Percentiles rank a stretch among this genome's conserved stretches.
phyloP scores from a whole-genome alignment of 2,888 invertebrate genomes.

The Folsomia manolachei region DNA sequence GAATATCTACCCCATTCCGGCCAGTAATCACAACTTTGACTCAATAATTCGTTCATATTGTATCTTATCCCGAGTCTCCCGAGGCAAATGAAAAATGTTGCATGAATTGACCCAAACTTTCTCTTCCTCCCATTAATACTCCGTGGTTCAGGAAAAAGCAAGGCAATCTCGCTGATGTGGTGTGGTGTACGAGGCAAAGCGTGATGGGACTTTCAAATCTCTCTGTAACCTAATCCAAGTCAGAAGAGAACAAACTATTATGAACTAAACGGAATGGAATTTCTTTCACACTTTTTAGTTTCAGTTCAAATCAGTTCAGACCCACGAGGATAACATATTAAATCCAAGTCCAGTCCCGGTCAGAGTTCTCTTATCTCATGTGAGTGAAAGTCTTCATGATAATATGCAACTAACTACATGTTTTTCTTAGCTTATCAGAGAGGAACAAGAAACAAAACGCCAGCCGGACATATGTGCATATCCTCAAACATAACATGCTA shows the following conservation, averaged over 20 bases:
- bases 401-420: too few relatives aligned
- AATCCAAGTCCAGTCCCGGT: neutral
- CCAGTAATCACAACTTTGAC: neutral
- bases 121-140: neutral
- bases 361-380: neutral
- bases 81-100: neutral
- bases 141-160: neutral
- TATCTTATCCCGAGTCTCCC: too few relatives aligned
- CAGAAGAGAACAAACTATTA: neutral
- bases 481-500: too few relatives aligned
- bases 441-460: too few relatives aligned
- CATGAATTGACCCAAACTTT: neutral
- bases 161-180: too few relatives aligned
- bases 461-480: too few relatives aligned
- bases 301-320: conserved; percentile 1
- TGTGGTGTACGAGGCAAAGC: neutral
- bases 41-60: neutral
- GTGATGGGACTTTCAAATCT: conserved; percentile 2
- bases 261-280: neutral
- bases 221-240: neutral
- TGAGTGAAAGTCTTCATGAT: too few relatives aligned
- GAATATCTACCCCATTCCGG: neutral
- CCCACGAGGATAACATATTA: conserved; percentile 4
- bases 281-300: neutral
- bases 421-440: too few relatives aligned